Evolutionary conservation across 2,113 vertebrate genomes (phyloP).

Genomic region (Lucifuga dentata): DNA sequence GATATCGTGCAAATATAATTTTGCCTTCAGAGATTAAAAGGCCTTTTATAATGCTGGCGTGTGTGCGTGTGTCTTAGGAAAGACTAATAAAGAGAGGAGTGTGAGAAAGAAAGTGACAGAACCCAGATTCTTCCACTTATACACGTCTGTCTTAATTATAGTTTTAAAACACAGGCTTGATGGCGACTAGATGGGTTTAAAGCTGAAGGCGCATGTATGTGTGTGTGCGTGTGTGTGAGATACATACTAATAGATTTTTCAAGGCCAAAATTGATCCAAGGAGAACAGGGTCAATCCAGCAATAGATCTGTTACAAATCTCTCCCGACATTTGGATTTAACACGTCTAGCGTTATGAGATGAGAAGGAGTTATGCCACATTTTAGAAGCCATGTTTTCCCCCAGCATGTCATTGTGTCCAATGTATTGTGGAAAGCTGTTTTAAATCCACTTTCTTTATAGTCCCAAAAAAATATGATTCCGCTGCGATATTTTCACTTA

Average conservation of each 20-base stretch:
- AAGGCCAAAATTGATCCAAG: constrained; percentile 56
- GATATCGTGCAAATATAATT: constrained; percentile 64
- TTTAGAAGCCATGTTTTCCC: neutral
- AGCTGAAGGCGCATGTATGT: neutral
- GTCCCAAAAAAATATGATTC: neutral
- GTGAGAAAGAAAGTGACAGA: constrained; percentile 16
- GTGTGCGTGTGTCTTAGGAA: constrained; percentile 2
- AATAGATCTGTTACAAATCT: constrained; percentile 65
- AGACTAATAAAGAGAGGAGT: neutral
- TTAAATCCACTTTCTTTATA: neutral
- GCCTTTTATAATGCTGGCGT: constrained; percentile 31
- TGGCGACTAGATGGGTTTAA: constrained; percentile 10
- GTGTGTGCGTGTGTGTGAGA: neutral
- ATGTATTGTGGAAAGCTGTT: constrained; percentile 14
- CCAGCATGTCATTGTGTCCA: neutral
- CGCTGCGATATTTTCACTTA: constrained; percentile 12
- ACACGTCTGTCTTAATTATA: constrained; percentile 56
- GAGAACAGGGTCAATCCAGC: constrained; percentile 56
- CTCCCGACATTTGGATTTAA: constrained; percentile 59
- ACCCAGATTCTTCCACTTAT: constrained; percentile 29
- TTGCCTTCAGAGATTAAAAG: constrained; percentile 55
- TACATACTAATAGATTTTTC: constrained; percentile 57
- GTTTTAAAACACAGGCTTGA: constrained; percentile 22
- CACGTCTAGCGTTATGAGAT: constrained; percentile 42
- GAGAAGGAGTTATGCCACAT: constrained; percentile 32